A percentile compares a stretch with the other conserved stretches of the same genome.
Conservation (phyloP, 2,888 invertebrate species). For the Cryptophagus acutangulus region DNA sequence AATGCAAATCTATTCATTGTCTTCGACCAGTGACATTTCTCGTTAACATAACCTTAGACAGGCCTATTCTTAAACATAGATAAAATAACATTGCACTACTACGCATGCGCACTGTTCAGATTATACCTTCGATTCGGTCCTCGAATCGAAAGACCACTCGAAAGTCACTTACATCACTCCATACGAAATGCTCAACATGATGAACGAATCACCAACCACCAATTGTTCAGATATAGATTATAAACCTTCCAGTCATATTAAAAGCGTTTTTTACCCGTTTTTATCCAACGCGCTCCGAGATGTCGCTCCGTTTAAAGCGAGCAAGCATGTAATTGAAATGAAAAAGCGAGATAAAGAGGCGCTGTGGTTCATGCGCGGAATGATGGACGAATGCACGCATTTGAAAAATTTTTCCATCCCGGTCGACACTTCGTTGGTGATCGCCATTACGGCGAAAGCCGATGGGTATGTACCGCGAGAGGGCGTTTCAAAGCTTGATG, state of each 20-base stretch:
- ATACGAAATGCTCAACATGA: constrained; percentile 37
- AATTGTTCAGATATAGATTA: constrained; percentile 32
- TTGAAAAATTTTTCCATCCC: constrained; percentile 85
- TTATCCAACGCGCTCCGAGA: constrained; percentile 25
- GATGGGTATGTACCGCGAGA: constrained; percentile 86
- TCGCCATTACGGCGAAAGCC: constrained; percentile 81
- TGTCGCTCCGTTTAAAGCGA: constrained; percentile 19
- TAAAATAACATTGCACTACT: too few species aligned
- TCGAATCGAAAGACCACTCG: constrained; percentile 20
- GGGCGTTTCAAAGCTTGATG: constrained; percentile 69
- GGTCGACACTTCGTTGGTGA: constrained; percentile 79
- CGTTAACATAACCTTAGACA: too few species aligned
- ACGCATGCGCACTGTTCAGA: too few species aligned
- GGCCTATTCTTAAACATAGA: too few species aligned
- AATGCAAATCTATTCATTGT: too few species aligned
- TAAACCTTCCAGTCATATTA: constrained; percentile 25
- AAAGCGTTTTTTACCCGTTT: constrained; percentile 14
- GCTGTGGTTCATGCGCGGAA: constrained; percentile 85
- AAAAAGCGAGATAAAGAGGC: constrained; percentile 71
- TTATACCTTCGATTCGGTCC: constrained; percentile 18
- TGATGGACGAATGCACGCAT: constrained; percentile 98
- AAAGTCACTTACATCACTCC: constrained; percentile 36
- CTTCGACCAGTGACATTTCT: too few species aligned
- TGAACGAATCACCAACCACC: constrained; percentile 20
- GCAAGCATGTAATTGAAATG: constrained; percentile 45